A percentile compares a stretch with the other conserved stretches of the same genome.
These are phyloP conservation scores for Leptarthrus brevirostris DNA, from an alignment of 2,888 invertebrate species.

Conservation along the genomic window DNA sequence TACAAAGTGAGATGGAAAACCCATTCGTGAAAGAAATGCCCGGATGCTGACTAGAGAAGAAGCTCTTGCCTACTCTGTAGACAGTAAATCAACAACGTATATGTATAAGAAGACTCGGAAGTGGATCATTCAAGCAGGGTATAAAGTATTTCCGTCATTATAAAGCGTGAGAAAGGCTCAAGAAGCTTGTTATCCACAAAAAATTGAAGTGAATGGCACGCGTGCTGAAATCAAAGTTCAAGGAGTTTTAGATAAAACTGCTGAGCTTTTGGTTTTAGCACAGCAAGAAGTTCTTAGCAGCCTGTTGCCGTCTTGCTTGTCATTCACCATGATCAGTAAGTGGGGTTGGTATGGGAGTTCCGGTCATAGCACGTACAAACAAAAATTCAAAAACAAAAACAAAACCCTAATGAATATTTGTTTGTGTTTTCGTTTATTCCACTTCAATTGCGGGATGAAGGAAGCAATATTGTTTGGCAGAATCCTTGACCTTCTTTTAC, in stretches of 20 bases:
- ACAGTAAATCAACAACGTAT: too few relatives aligned
- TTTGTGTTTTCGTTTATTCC: constrained; percentile 34
- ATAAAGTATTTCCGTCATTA: background rate
- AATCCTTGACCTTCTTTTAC: background rate
- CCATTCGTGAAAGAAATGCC: too few relatives aligned
- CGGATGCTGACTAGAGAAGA: too few relatives aligned
- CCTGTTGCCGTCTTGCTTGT: background rate
- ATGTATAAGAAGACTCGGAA: too few relatives aligned
- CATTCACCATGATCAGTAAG: background rate
- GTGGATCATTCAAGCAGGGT: background rate
- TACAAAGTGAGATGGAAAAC: too few relatives aligned
- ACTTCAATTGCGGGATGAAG: constrained; percentile 3
- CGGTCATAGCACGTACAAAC: constrained; percentile 30
- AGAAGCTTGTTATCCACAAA: background rate
- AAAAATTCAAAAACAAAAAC: constrained; percentile 1
- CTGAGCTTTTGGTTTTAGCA: too few relatives aligned
- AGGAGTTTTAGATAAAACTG: background rate
- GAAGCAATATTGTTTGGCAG: background rate
- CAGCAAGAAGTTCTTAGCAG: too few relatives aligned
- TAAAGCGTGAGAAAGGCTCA: background rate
- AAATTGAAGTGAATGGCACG: background rate
- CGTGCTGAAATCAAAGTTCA: background rate
- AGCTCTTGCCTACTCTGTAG: too few relatives aligned
- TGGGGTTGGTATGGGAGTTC: constrained; percentile 23
- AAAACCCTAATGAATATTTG: constrained; percentile 21